Evolutionary conservation across 2,888 invertebrate species (phyloP).

Genomic region (Boloria euphrosyne): DNA sequence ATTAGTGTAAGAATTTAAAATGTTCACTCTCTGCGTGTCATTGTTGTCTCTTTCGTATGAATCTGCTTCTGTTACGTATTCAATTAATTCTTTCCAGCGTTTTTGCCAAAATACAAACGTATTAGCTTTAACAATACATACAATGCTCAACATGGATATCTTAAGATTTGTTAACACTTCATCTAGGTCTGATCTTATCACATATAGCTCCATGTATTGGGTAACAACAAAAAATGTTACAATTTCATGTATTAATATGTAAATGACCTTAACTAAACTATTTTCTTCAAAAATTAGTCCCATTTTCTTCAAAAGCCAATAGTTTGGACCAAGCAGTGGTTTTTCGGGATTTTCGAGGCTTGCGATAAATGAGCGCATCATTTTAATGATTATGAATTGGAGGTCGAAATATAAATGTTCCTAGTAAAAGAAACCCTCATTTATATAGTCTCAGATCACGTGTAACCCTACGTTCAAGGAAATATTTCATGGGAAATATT

Average conservation of each 20-base stretch:
- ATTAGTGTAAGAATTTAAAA: conserved; percentile 60
- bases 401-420: conserved; percentile 33
- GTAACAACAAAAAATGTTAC: conserved; percentile 61
- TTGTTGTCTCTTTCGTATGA: conserved; percentile 56
- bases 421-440: conserved; percentile 6
- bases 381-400: conserved; percentile 37
- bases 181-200: conserved; percentile 61
- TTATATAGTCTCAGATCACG: conserved; percentile 27
- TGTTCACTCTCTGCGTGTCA: conserved; percentile 48
- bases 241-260: conserved; percentile 55
- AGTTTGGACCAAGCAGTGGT: conserved; percentile 64
- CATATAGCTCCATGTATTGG: conserved; percentile 64
- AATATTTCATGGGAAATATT: conserved; percentile 23
- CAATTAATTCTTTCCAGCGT: conserved; percentile 58
- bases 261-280: conserved; percentile 45
- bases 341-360: conserved; percentile 56
- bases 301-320: conserved; percentile 57
- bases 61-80: conserved; percentile 65
- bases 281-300: conserved; percentile 61
- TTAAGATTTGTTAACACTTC: conserved; percentile 65
- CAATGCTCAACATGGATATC: conserved; percentile 67
- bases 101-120: conserved; percentile 63
- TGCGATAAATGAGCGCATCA: conserved; percentile 51
- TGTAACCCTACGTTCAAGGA: conserved; percentile 18
- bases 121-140: conserved; percentile 62